These are phyloP conservation scores for Mystacornis crossleyi DNA, from an alignment of 2,113 vertebrate species.

Conservation along the genomic window DNA sequence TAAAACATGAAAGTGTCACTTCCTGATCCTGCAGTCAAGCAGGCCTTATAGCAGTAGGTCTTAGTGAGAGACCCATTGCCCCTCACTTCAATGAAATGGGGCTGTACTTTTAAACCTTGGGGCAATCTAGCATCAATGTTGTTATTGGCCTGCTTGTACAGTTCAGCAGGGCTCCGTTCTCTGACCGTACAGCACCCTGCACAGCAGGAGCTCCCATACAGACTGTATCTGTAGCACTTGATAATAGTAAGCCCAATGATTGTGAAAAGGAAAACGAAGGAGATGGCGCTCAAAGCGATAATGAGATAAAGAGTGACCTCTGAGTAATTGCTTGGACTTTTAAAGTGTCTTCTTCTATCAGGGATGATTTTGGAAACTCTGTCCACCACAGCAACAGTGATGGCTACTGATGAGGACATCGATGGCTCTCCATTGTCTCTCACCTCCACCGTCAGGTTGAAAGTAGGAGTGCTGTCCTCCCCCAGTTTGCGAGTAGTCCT, in stretches of 20 bases:
- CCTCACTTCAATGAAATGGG: slow-evolving; percentile 94
- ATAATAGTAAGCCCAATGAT: slow-evolving; percentile 88
- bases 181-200: slow-evolving; percentile 85
- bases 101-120: slow-evolving; percentile 90
- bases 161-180: slow-evolving; percentile 80
- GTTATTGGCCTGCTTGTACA: slow-evolving; percentile 87
- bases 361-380: slow-evolving; percentile 86
- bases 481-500: slow-evolving; percentile 90
- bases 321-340: slow-evolving; percentile 84
- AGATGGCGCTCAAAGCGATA: slow-evolving; percentile 90
- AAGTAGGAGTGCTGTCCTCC: slow-evolving; percentile 86
- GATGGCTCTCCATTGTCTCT: slow-evolving; percentile 87
- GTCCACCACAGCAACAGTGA: slow-evolving; percentile 89
- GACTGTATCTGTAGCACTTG: slow-evolving; percentile 90
- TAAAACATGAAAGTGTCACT: slow-evolving; percentile 99
- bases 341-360: slow-evolving; percentile 86
- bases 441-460: slow-evolving; percentile 86
- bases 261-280: slow-evolving; percentile 93
- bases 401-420: slow-evolving; percentile 84
- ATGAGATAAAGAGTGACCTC: slow-evolving; percentile 94
- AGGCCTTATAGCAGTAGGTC: slow-evolving; percentile 98
- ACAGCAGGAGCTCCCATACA: slow-evolving; percentile 85
- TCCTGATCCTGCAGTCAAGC: slow-evolving; percentile 91
- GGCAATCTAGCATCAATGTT: slow-evolving; percentile 83
- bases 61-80: slow-evolving; percentile 95